Evolutionary conservation across 2,888 invertebrate genomes (phyloP).

Genomic region (Coenonympha glycerion): DNA sequence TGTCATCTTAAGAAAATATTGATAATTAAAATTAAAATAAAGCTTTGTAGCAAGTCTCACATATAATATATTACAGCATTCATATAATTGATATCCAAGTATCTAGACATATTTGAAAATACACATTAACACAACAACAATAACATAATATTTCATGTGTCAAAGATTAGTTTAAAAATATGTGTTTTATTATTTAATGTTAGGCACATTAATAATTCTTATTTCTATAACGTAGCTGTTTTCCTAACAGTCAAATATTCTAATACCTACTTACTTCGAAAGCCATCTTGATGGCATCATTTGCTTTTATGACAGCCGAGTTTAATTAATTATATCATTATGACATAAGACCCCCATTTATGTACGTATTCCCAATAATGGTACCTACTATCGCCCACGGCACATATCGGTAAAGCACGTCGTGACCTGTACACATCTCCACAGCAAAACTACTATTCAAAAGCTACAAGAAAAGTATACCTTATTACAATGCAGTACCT

Average conservation of each 20-base stretch:
- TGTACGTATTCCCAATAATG: slow-evolving; percentile 13
- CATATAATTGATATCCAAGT: background rate
- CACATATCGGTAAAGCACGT: slow-evolving; percentile 40
- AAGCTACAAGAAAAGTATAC: slow-evolving; percentile 7
- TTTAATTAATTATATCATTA: slow-evolving; percentile 1
- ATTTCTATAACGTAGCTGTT: too few species aligned
- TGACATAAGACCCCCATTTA: slow-evolving; percentile 10
- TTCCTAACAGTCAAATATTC: too few species aligned
- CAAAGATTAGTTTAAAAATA: background rate
- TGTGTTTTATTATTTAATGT: too few species aligned
- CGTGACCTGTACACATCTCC: slow-evolving; percentile 44
- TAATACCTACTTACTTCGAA: too few species aligned
- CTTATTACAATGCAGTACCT: slow-evolving; percentile 11
- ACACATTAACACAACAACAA: background rate
- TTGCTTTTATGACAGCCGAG: background rate
- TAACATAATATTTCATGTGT: background rate
- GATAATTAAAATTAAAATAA: slow-evolving; percentile 20
- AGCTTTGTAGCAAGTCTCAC: slow-evolving; percentile 18
- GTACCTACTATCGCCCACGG: slow-evolving; percentile 36
- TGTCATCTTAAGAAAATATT: slow-evolving; percentile 17
- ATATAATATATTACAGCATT: slow-evolving; percentile 3
- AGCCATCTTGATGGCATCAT: background rate
- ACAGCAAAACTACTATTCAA: slow-evolving; percentile 14
- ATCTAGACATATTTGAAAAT: background rate
- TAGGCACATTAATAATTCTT: background rate